Percentiles rank a stretch among this genome's conserved stretches.
These are phyloP conservation scores for Ancistrus triradiatus DNA, from an alignment of 2,113 vertebrate species.

Conservation along the genomic window DNA sequence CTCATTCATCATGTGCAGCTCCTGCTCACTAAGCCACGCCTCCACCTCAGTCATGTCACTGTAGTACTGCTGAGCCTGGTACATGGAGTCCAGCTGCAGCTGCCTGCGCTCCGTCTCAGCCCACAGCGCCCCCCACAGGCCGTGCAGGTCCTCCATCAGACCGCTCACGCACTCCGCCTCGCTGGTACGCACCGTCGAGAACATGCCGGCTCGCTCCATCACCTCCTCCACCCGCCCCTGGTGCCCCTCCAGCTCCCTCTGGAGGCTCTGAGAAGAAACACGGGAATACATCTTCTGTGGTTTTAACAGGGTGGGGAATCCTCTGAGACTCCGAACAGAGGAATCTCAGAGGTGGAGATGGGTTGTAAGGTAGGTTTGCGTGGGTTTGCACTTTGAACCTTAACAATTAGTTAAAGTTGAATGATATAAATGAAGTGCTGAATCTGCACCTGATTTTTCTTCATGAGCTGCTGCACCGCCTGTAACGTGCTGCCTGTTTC, in stretches of 20 bases:
- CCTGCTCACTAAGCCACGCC: constrained; percentile 90
- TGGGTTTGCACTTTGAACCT: too few species aligned
- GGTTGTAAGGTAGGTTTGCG: too few species aligned
- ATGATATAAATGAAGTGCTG: too few species aligned
- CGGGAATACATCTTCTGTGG: too few species aligned
- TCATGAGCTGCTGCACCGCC: constrained; percentile 86
- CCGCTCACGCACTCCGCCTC: constrained; percentile 73
- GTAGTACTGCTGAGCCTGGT: constrained; percentile 90
- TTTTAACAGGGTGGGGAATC: too few species aligned
- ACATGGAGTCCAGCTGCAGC: constrained; percentile 81
- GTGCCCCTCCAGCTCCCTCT: constrained; percentile 85
- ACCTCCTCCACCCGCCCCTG: constrained; percentile 78
- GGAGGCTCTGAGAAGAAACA: constrained; percentile 68
- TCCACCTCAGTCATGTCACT: constrained; percentile 88
- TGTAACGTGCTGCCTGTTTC: constrained; percentile 81
- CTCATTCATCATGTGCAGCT: constrained; percentile 91
- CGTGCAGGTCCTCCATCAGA: constrained; percentile 73
- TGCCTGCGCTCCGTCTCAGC: constrained; percentile 78
- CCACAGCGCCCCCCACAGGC: constrained; percentile 76
- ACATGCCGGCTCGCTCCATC: constrained; percentile 73
- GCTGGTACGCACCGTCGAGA: constrained; percentile 77
- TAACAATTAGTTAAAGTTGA: too few species aligned
- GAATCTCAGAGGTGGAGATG: too few species aligned
- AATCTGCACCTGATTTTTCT: constrained; percentile 83
- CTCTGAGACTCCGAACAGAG: too few species aligned